Conservation (phyloP, 2,113 vertebrate species). For the Zosterops pallidus region DNA sequence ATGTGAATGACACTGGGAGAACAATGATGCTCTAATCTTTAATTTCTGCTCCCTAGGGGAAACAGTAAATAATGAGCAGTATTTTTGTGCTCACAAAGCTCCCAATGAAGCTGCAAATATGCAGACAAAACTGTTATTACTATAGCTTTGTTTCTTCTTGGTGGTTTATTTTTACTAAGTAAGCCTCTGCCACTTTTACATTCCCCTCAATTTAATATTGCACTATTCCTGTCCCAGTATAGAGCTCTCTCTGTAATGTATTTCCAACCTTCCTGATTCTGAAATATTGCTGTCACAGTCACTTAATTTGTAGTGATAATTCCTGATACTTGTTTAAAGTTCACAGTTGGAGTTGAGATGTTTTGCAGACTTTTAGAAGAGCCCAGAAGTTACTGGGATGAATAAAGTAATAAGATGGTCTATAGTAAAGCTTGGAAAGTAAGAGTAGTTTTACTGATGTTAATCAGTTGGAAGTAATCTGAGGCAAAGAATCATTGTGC, state of each 20-base stretch:
- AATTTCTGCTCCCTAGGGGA: neutral
- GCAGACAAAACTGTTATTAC: neutral
- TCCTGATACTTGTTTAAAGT: neutral
- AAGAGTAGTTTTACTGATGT: neutral
- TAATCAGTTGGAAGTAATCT: neutral
- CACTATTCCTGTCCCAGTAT: neutral
- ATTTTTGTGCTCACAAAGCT: neutral
- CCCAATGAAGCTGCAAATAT: neutral
- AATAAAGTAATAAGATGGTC: neutral
- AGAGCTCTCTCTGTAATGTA: neutral
- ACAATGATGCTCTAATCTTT: accelerated
- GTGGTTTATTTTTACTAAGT: neutral
- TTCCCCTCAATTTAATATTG: neutral
- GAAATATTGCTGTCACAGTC: neutral
- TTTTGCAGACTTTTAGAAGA: neutral
- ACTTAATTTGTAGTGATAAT: neutral
- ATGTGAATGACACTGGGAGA: neutral
- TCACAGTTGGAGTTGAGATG: neutral
- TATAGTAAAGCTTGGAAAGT: neutral
- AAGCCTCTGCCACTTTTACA: neutral
- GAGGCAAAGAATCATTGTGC: neutral
- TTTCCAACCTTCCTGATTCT: neutral
- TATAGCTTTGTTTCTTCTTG: neutral
- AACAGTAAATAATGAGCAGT: neutral
- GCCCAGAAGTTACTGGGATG: neutral